Evolutionary conservation across 2,888 invertebrate genomes (phyloP), one percentile per base, ranked within the genome.

Genomic region (Diarsia rubi): DNA sequence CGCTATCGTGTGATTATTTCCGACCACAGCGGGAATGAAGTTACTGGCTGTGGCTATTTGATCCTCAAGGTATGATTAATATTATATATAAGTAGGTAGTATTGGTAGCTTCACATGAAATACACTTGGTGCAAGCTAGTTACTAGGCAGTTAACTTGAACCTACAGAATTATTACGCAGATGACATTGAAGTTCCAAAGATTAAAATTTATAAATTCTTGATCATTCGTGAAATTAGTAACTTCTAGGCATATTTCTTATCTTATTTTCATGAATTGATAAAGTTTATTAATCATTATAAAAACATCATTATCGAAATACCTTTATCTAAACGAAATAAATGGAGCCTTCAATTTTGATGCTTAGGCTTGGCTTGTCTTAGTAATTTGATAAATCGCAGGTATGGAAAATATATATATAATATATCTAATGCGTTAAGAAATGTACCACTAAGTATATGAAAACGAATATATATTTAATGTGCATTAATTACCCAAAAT

Each of bases 291-390:
- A 64, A 59, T 66, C 52, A 52, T 67, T 66, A 45, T 45, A 45
- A 69, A 68, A 77, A 42, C 47, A 77, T 2, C 24, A 57, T 60
- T 79, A 80, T 78, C 79, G 47, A 64, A 71, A 71, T 45, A n/a
- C 9, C 16, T 44, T 77, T 67, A 79, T 71, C 52, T 57, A n/a
- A 16, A 31, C 11, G 19, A 69, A 69, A n/a, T 76, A 42, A 69
- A 54, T 54, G 24, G 31, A 54, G 42, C 2, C 0, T 19, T 11
- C 27, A 14, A 27, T 31, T n/a, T 27, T 60, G 8, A 45, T 37
- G 12, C 19, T 14, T 60, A 60, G 19, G 14, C n/a, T n/a, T n/a
- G n/a, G n/a, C 49, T 63, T 67, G 21, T n/a, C 19, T 44, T 21
- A 24, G 8, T 31, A 72, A 54, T 62, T 62, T 49, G 31, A 63